These are phyloP conservation scores for Sitophilus oryzae DNA, from an alignment of 1,140 invertebrate genomes.

Conservation along the genomic window DNA sequence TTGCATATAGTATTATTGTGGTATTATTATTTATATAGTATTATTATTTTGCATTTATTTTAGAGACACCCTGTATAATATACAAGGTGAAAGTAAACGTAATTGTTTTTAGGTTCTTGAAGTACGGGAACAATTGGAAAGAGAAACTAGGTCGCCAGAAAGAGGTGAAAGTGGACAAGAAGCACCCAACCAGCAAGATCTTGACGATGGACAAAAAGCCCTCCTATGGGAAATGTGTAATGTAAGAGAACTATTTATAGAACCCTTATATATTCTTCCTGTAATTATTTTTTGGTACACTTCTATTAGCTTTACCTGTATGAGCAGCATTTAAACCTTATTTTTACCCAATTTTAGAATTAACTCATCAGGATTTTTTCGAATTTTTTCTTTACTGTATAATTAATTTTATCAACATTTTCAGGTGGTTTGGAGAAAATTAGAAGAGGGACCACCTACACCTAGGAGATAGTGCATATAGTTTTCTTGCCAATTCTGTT, in stretches of 20 bases:
- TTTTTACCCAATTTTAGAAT: no score
- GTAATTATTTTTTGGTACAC: no score
- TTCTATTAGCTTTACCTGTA: no score
- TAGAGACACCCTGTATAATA: no score
- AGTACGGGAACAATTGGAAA: constrained; percentile 81
- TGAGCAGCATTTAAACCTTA: no score
- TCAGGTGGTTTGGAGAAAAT: constrained; percentile 64
- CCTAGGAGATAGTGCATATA: constrained; percentile 46
- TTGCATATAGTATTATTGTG: no score
- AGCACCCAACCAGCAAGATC: constrained; percentile 49
- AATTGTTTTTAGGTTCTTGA: constrained; percentile 59
- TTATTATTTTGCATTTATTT: no score
- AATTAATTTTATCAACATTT: constrained; percentile 6
- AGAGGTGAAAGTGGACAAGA: constrained; percentile 43
- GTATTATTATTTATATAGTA: no score
- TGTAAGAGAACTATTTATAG: no score
- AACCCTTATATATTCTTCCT: no score
- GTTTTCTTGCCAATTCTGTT: constrained; percentile 12
- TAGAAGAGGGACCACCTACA: constrained; percentile 58
- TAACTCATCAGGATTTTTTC: constrained; percentile 7
- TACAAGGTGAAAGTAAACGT: no score
- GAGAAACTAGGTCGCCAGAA: constrained; percentile 48
- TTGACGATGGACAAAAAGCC: constrained; percentile 88
- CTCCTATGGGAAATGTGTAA: constrained; percentile 95
- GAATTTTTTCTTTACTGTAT: background rate